These are phyloP conservation scores for Scomber japonicus DNA, from an alignment of 2,113 vertebrate genomes.

Conservation along the genomic window DNA sequence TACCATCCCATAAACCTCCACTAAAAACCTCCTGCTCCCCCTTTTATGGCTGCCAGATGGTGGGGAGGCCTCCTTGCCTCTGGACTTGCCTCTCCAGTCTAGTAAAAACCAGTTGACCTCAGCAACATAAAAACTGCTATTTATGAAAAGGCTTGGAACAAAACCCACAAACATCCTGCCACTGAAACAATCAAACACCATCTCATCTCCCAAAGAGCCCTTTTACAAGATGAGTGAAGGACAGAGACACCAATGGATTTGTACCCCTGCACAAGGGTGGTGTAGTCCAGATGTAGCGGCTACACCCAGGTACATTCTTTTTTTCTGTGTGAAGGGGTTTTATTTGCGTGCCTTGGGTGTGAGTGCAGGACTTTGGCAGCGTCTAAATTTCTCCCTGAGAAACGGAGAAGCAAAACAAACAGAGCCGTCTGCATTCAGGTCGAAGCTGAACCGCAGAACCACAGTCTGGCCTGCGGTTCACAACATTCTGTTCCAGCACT, in stretches of 20 bases:
- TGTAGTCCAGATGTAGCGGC: constrained; percentile 71
- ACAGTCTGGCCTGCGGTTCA: constrained; percentile 79
- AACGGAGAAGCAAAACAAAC: constrained; percentile 82
- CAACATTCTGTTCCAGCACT: constrained; percentile 79
- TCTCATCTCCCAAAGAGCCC: constrained; percentile 80
- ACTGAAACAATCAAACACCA: constrained; percentile 72
- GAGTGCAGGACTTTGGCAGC: constrained; percentile 79
- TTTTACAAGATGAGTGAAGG: constrained; percentile 74
- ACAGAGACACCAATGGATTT: constrained; percentile 39
- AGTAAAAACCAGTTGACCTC: constrained; percentile 86
- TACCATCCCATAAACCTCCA: constrained; percentile 80
- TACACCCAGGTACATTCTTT: constrained; percentile 75
- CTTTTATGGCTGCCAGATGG: constrained; percentile 87
- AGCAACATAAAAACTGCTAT: constrained; percentile 81
- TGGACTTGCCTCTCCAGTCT: constrained; percentile 85
- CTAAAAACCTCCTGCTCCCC: constrained; percentile 82
- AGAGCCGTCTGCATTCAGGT: constrained; percentile 78
- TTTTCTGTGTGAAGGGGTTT: constrained; percentile 62
- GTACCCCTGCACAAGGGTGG: constrained; percentile 38
- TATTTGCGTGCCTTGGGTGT: constrained; percentile 79
- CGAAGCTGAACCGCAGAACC: constrained; percentile 71
- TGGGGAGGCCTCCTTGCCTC: constrained; percentile 82
- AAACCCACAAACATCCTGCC: constrained; percentile 85
- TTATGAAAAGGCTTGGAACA: constrained; percentile 82
- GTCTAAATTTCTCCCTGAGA: constrained; percentile 77